phyloP scores from a whole-genome alignment of 2,113 vertebrate genomes.

The Raja brachyura region DNA sequence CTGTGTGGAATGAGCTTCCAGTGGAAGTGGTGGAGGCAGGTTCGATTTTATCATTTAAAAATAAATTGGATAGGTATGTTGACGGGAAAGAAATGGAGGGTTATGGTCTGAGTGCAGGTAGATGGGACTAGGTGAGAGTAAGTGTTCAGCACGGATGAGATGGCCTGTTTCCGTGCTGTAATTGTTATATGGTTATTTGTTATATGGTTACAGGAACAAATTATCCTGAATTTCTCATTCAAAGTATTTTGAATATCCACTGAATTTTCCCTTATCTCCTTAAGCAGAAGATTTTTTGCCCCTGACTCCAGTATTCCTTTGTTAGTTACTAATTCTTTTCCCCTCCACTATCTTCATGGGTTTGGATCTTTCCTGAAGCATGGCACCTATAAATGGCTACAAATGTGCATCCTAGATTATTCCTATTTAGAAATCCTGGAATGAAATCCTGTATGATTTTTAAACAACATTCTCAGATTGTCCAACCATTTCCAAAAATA shows the following conservation, averaged over 20 bases:
- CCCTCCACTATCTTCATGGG: not conserved
- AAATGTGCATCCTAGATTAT: not conserved
- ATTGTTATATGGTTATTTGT: no score
- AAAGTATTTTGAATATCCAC: not conserved
- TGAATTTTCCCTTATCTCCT: not conserved
- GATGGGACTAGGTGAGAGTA: no score
- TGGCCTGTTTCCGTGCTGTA: no score
- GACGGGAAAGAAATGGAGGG: no score
- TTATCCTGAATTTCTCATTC: not conserved
- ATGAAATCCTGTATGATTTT: not conserved
- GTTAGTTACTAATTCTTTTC: not conserved
- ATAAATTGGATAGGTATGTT: no score
- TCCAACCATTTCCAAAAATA: not conserved
- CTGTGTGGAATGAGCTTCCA: no score
- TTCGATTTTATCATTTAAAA: no score
- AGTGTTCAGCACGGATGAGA: no score
- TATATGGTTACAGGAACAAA: no score
- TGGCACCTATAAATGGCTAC: not conserved
- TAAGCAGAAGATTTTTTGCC: not conserved
- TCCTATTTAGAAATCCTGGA: not conserved
- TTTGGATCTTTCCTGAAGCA: not conserved
- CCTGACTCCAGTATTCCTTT: not conserved
- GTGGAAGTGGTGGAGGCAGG: no score
- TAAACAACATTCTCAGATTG: not conserved
- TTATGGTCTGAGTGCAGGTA: no score